These are phyloP conservation scores for Torymus auratus DNA, from an alignment of 2,888 invertebrate genomes.

Conservation along the genomic window DNA sequence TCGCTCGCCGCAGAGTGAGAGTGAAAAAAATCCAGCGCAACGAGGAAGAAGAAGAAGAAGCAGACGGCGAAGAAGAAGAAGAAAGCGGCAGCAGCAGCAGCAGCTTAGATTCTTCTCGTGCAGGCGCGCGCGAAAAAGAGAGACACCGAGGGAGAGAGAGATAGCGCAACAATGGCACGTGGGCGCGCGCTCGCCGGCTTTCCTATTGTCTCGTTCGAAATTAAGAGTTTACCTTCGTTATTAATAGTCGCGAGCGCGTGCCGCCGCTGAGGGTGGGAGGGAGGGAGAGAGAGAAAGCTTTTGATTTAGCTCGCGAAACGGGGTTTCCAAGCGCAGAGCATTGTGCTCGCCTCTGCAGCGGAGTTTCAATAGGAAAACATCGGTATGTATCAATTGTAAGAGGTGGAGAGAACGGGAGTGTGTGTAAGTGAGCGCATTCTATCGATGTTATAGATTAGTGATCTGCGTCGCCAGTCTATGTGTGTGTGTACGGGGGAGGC, in stretches of 20 bases:
- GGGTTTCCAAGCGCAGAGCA: too few species aligned
- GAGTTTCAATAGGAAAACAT: slow-evolving; percentile 32
- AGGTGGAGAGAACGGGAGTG: too few species aligned
- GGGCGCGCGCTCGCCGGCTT: slow-evolving; percentile 18
- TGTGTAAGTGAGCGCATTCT: slow-evolving; percentile 14
- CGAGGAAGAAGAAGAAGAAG: neutral
- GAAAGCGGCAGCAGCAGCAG: too few species aligned
- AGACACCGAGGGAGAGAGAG: slow-evolving; percentile 61
- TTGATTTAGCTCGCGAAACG: slow-evolving; percentile 45
- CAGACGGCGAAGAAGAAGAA: neutral
- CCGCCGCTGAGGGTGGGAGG: slow-evolving; percentile 52
- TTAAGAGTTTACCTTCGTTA: slow-evolving; percentile 58
- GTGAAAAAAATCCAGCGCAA: neutral
- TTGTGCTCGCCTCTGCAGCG: too few species aligned
- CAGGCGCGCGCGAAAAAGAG: slow-evolving; percentile 27
- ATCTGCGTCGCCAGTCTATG: neutral
- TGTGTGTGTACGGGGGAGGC: neutral
- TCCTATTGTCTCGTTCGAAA: slow-evolving; percentile 54
- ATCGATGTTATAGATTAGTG: slow-evolving; percentile 40
- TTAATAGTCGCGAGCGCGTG: slow-evolving; percentile 49
- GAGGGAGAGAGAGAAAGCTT: slow-evolving; percentile 31
- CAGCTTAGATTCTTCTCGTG: neutral
- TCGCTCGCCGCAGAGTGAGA: neutral
- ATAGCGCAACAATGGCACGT: slow-evolving; percentile 46
- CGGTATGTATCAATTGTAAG: slow-evolving; percentile 48